phyloP scores from a whole-genome alignment of 1,140 invertebrate species.

The Bicyclus anynana region DNA sequence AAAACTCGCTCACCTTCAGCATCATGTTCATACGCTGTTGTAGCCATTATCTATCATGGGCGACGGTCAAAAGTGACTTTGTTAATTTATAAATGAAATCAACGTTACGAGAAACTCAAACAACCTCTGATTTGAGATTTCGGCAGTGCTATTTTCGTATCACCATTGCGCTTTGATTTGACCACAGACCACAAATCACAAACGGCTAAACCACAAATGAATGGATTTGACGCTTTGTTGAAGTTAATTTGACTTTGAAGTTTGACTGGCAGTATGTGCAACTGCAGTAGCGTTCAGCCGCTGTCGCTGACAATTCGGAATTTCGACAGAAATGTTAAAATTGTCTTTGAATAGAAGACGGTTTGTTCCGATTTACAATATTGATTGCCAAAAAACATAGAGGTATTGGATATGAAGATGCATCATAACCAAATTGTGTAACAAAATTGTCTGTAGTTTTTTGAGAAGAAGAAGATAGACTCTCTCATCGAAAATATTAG shows the following conservation, averaged over 20 bases:
- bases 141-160: slow-evolving; percentile 25
- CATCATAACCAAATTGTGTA: too few relatives aligned
- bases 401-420: too few relatives aligned
- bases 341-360: background rate
- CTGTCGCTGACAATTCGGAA: slow-evolving; percentile 12
- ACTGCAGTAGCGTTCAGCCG: too few relatives aligned
- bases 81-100: slow-evolving; percentile 15
- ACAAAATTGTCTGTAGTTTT: too few relatives aligned
- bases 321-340: background rate
- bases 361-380: too few relatives aligned
- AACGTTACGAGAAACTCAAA: slow-evolving; percentile 13
- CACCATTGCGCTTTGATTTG: slow-evolving; percentile 15
- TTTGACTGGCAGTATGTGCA: too few relatives aligned
- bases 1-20: slow-evolving; percentile 53
- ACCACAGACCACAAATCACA: background rate
- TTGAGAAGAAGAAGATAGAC: too few relatives aligned
- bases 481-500: too few relatives aligned
- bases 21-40: slow-evolving; percentile 61
- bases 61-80: background rate
- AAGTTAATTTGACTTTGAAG: too few relatives aligned
- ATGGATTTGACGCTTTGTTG: too few relatives aligned
- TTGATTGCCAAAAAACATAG: too few relatives aligned
- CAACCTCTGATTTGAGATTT: slow-evolving; percentile 18
- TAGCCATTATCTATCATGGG: slow-evolving; percentile 53
- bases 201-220: too few relatives aligned